Evolutionary conservation across 2,888 invertebrate species (phyloP), one percentile per base, ranked within the genome.

Genomic region (Lithophane semibrunnea): DNA sequence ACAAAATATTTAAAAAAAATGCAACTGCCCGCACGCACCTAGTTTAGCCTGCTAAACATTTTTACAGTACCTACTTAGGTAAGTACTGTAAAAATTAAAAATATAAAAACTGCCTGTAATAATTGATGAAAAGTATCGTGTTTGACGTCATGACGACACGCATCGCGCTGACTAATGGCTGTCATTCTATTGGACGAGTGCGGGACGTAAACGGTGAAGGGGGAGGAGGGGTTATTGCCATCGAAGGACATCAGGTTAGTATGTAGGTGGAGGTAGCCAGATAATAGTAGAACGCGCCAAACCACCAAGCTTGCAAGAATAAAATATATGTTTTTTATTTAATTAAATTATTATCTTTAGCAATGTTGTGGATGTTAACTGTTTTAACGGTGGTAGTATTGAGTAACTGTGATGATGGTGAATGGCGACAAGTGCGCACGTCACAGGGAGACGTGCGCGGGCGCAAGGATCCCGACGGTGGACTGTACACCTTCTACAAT

Each of bases 381-480:
- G 66, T 66, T 58, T 70, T 79, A 18, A 66, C 37, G 24, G 68
- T 67, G 24, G 47, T 73, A 47, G 71, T 63, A 37, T 18, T 73
- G 0, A 63, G 54, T 72, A 29, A 67, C 5, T 80, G 77, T 54
- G 83, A 86, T 73, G 85, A 83, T 2, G 70, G 75, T 71, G 80
- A 86, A 56, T 89, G 90, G 61, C 77, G 68, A 44, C 42, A 88
- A 42, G 90, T 93, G 12, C 79, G 83, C 13, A 91, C 87, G 1
- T 47, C 75, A 1, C 92, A 93, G 75, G 94, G 93, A 0, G 87
- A 88, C 0, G 91, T 94, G 13, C 88, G 89, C 8, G 93, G 94
- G 3, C 92, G 91, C 74, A 91, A 85, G 49, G 90, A 91, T 7
- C 81, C 88, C 1, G 84, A 78, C 10, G 79, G 85, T 10, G 89